Evolutionary conservation across 2,113 vertebrate species (phyloP), one percentile per base, ranked within the genome.

Genomic region (Leptobrachium leishanense): DNA sequence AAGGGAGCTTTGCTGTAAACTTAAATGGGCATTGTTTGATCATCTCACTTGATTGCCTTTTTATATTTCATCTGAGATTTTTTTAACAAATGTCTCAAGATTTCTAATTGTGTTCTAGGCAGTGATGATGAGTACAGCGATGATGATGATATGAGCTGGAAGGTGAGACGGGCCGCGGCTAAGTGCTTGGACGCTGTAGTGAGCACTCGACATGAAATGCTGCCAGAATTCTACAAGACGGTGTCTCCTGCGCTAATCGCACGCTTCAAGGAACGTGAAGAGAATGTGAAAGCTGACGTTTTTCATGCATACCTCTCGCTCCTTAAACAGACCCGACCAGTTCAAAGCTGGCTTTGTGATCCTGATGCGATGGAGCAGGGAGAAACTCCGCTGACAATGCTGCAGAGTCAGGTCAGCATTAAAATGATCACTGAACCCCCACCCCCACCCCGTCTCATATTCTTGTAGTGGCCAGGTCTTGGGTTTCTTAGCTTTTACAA

Each of bases 111-210:
- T 68, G 10, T 31, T 76, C 39, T 86, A 99, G 97, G 98, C 80
- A 99, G 98, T 0, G 98, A 98, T 65, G 98, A 99, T 76, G 97
- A 99, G 87, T 99, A 99, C 87, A 99, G 98, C 41, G 98, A 98
- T 59, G 98, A 99, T 53, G 98, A 99, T 79, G 98, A 98, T 88
- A 98, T 99, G 97, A 99, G 98, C 85, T 99, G 98, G 98, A 99
- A 99, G 92, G 98, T 99, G 77, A 93, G 98, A 2, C 94, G 96
- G 46, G 97, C 98, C 54, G 96, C 95, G 44, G 98, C 98, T 1
- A 99, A 99, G 83, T 99, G 98, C 85, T 86, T 99, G 85, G 98
- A 98, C 82, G 97, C 96, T 2, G 96, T 98, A 43, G 98, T 99
- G 63, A 98, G 96, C 79, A 99, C 96, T 7, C 92, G 98, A n/a